Evolutionary conservation across 1,140 invertebrate genomes (phyloP), one percentile per base, ranked within the genome.

Genomic region (Drosophila serrata): DNA sequence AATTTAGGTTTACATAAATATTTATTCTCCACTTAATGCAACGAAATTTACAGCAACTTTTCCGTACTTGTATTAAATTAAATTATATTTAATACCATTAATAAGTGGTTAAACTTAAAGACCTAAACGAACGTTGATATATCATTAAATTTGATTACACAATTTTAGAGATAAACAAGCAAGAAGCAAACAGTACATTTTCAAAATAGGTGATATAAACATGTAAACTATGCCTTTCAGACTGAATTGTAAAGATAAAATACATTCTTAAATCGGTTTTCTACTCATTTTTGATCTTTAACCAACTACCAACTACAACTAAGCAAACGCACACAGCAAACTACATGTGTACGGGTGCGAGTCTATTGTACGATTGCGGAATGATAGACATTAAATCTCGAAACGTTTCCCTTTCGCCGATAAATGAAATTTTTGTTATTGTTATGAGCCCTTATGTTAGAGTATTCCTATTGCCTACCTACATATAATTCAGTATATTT

Each of bases 201-300:
- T 88, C 65, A 90, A 90, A 85, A 90, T 85, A 85, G 85, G 85
- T 90, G 85, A 90, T 90, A 88, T 85, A 62, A 90, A 85, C 81
- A 79, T 90, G 85, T 90, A 90, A 90, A 90, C 78, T 90, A 90
- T 90, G 85, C 85, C 85, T 90, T 90, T 90, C 85, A 90, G 85
- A 90, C 85, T 90, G 85, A 90, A 90, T 90, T 90, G 81, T 88
- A 88, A 88, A 90, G 80, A 88, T 80, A 84, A 77, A 90, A 90
- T 90, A 90, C 76, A 80, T 90, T 88, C 82, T 84, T 85, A 81
- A 84, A 84, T 82, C 65, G 82, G 77, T 81, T 90, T 79, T 85
- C 69, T 76, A 90, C 56, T 79, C 77, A 85, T 72, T 90, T 90
- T 90, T 79, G 68, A 85, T 58, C 75, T 81, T 90, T 75, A 90